These are phyloP conservation scores for Acropternis orthonyx DNA, from an alignment of 2,797 vertebrate genomes.

Conservation along the genomic window DNA sequence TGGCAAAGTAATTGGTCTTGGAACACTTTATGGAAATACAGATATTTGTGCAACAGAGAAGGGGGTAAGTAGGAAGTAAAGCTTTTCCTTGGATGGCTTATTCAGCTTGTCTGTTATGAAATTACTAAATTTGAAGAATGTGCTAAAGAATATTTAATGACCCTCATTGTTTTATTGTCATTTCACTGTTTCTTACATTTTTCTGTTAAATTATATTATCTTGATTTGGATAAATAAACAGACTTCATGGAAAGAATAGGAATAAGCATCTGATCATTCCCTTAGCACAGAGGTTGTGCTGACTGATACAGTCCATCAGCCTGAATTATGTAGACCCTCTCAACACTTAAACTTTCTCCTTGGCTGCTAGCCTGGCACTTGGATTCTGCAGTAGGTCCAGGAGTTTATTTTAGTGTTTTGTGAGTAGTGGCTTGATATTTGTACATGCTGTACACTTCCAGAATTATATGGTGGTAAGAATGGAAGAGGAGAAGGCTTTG, in stretches of 20 bases:
- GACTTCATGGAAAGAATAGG: background rate
- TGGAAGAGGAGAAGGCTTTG: background rate
- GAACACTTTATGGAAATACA: constrained; percentile 89
- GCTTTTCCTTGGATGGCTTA: background rate
- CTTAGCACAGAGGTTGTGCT: background rate
- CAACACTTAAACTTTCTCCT: background rate
- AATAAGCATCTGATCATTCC: background rate
- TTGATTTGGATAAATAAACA: background rate
- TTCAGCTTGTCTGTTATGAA: background rate
- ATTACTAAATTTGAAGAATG: background rate
- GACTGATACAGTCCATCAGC: background rate
- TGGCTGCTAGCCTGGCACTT: background rate
- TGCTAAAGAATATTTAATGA: background rate
- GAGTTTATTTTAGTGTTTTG: background rate
- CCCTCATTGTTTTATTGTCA: background rate
- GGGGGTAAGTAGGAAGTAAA: constrained; percentile 80
- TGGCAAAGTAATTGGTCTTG: constrained; percentile 85
- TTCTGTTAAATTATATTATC: background rate
- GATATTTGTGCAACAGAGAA: constrained; percentile 84
- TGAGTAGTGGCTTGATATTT: background rate
- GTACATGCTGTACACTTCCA: background rate
- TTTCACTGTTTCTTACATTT: background rate
- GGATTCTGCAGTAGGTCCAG: background rate
- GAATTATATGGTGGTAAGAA: background rate
- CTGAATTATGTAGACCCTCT: background rate